These are phyloP conservation scores for Diadegma fenestrale DNA, from an alignment of 2,888 invertebrate genomes.

Conservation along the genomic window DNA sequence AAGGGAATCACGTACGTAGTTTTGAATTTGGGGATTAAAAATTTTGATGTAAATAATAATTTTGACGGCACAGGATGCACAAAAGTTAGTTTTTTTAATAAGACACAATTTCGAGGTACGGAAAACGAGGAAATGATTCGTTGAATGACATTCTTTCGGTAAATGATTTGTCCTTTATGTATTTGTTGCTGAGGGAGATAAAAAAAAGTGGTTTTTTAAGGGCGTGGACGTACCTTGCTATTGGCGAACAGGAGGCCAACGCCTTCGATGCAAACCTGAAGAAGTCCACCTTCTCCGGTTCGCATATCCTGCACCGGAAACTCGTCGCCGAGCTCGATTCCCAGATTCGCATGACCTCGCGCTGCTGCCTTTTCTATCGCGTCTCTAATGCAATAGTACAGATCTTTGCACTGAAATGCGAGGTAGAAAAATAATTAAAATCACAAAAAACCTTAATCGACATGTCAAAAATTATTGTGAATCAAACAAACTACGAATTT, in stretches of 20 bases:
- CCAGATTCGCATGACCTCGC: slow-evolving; percentile 90
- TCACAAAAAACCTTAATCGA: not conserved
- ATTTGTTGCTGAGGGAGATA: not conserved
- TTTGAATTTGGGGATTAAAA: not conserved
- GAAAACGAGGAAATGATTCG: not conserved
- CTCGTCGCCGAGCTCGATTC: slow-evolving; percentile 95
- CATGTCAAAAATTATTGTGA: not conserved
- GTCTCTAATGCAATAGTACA: slow-evolving; percentile 99
- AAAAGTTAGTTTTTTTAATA: not conserved
- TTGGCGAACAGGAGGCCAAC: slow-evolving; percentile 99
- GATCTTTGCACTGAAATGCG: slow-evolving; percentile 94
- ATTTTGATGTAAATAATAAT: not conserved
- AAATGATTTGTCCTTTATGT: not conserved
- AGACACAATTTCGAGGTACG: not conserved
- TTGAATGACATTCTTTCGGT: not conserved
- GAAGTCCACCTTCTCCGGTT: slow-evolving; percentile 98
- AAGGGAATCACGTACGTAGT: not conserved
- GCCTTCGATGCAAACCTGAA: slow-evolving; percentile 99
- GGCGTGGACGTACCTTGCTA: slow-evolving; percentile 95
- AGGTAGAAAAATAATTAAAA: not conserved
- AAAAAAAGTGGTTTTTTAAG: not conserved
- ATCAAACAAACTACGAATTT: not conserved
- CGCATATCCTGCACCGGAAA: slow-evolving; percentile 99
- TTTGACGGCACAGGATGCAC: not conserved
- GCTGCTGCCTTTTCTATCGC: slow-evolving; percentile 96